Evolutionary conservation across 2,797 vertebrate genomes (phyloP).

Genomic region (Megalops cyprinoides): DNA sequence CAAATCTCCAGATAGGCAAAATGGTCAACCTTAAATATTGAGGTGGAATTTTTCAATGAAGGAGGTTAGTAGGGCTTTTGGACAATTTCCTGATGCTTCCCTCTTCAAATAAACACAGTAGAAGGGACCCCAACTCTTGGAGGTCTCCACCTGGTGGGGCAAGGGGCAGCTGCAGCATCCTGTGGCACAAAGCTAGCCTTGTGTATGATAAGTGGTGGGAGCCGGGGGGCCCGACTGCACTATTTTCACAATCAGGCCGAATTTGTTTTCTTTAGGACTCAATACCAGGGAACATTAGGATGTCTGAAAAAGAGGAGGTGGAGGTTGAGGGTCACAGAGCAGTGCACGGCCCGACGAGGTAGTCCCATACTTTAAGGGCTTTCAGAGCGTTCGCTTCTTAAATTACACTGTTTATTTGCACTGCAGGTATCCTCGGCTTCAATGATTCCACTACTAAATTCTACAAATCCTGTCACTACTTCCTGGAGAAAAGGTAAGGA

Average conservation of each 20-base stretch:
- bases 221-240: slow-evolving; percentile 66
- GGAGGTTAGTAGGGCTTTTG: slow-evolving; percentile 53
- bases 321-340: slow-evolving; percentile 40
- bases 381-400: slow-evolving; percentile 54
- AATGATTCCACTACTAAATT: background rate
- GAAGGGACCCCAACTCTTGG: slow-evolving; percentile 51
- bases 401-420: slow-evolving; percentile 53
- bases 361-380: slow-evolving; percentile 57
- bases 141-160: slow-evolving; percentile 71
- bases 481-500: background rate
- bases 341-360: slow-evolving; percentile 56
- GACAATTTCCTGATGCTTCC: slow-evolving; percentile 76
- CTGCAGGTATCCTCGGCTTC: slow-evolving; percentile 45
- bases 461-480: background rate
- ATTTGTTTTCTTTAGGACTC: slow-evolving; percentile 77
- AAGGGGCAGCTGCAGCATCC: slow-evolving; percentile 59
- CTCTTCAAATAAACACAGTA: slow-evolving; percentile 73
- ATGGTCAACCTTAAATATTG: background rate
- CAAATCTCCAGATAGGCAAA: background rate
- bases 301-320: slow-evolving; percentile 57
- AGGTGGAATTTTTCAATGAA: slow-evolving; percentile 20
- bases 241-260: slow-evolving; percentile 77
- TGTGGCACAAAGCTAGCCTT: slow-evolving; percentile 72
- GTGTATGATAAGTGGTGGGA: slow-evolving; percentile 74
- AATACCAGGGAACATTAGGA: slow-evolving; percentile 50